Conservation (phyloP, 2,113 vertebrate species). For the Murina feae region DNA sequence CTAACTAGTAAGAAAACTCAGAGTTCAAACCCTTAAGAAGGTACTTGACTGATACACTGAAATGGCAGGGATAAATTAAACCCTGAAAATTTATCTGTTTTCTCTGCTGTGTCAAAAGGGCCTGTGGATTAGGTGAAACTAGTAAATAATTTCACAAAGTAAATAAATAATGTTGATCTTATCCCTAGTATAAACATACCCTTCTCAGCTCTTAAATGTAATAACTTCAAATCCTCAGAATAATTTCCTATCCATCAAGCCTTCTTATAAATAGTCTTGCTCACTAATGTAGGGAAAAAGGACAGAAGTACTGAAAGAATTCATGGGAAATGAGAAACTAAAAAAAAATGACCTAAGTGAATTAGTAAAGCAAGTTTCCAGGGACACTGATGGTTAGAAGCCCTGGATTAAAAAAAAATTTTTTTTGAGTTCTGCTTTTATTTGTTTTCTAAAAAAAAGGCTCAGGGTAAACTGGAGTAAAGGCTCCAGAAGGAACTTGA, state of each 20-base stretch:
- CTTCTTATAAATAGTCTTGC: conserved; percentile 8
- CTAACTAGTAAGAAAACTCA: background rate
- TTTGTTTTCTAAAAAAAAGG: conserved; percentile 11
- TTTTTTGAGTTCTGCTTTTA: background rate
- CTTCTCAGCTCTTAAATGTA: conserved; percentile 43
- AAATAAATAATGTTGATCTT: conserved; percentile 28
- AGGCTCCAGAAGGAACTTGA: conserved; percentile 8
- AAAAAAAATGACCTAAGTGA: conserved; percentile 26
- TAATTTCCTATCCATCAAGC: background rate
- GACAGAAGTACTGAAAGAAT: conserved; percentile 15
- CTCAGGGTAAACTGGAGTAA: background rate
- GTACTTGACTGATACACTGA: background rate
- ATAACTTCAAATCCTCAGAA: conserved; percentile 31
- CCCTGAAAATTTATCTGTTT: background rate
- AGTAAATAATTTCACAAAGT: conserved; percentile 46
- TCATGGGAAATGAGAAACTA: background rate
- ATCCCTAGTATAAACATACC: background rate
- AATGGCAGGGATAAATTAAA: background rate
- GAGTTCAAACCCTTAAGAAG: background rate
- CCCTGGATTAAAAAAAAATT: background rate
- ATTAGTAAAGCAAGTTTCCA: background rate
- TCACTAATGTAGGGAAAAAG: background rate
- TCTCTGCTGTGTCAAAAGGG: background rate
- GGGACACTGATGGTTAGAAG: background rate
- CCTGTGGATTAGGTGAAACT: conserved; percentile 29